These are phyloP conservation scores for Hapalemur alaotrensis DNA, from an alignment of 2,797 vertebrate genomes.

Conservation along the genomic window DNA sequence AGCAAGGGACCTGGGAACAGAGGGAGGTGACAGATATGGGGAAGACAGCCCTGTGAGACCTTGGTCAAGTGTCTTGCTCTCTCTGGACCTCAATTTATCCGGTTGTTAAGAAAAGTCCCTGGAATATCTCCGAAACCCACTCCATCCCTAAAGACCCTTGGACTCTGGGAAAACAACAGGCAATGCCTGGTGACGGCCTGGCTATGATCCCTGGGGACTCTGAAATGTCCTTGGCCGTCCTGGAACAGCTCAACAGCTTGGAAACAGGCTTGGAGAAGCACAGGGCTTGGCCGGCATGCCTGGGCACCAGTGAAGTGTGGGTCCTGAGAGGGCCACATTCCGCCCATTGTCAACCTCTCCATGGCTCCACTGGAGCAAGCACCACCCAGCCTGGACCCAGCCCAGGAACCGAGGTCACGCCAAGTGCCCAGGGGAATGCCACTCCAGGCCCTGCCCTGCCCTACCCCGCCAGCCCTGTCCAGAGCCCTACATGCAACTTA, in stretches of 20 bases:
- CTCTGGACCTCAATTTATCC: slow-evolving; percentile 33
- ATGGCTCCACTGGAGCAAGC: background rate
- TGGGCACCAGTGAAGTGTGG: slow-evolving; percentile 54
- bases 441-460: background rate
- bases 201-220: slow-evolving; percentile 31
- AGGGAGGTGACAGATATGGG: slow-evolving; percentile 27
- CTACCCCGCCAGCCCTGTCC: background rate
- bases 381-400: background rate
- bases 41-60: background rate
- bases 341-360: background rate
- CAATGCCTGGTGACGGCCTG: background rate
- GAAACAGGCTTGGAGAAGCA: slow-evolving; percentile 40
- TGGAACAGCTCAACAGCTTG: slow-evolving; percentile 18
- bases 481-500: background rate
- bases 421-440: slow-evolving; percentile 44
- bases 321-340: slow-evolving; percentile 53
- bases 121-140: slow-evolving; percentile 19
- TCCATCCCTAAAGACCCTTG: background rate
- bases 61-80: slow-evolving; percentile 62
- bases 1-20: slow-evolving; percentile 41
- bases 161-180: slow-evolving; percentile 57
- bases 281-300: slow-evolving; percentile 45
- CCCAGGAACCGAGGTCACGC: background rate
- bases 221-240: slow-evolving; percentile 59
- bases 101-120: slow-evolving; percentile 17